Evolutionary conservation across 2,113 vertebrate species (phyloP).

Genomic region (Bagarius yarrelli): DNA sequence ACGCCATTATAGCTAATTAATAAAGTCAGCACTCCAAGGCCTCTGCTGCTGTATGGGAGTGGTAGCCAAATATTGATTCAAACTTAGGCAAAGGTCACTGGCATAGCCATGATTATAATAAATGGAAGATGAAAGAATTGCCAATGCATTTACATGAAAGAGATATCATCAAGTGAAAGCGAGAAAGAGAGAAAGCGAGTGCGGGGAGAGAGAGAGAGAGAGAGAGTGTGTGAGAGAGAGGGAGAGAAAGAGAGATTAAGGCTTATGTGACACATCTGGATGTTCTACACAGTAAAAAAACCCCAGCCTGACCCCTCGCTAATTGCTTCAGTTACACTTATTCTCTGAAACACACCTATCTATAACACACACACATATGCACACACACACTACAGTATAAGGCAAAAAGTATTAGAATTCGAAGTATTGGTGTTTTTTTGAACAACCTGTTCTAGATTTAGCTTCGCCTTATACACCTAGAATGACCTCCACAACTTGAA

Average conservation of each 20-base stretch:
- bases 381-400: no score
- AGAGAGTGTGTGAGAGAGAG: conserved; percentile 7
- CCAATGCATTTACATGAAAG: conserved; percentile 8
- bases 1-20: conserved; percentile 39
- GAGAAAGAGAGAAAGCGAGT: neutral
- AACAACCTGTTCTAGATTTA: no score
- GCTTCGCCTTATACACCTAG: no score
- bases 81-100: conserved; percentile 15
- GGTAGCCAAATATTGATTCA: conserved; percentile 26
- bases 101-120: conserved; percentile 16
- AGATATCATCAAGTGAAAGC: conserved; percentile 1
- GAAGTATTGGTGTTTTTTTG: no score
- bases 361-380: no score
- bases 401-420: no score
- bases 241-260: conserved; percentile 7
- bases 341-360: neutral
- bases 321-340: conserved; percentile 28
- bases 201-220: neutral
- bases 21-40: conserved; percentile 22
- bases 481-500: no score
- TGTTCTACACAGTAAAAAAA: conserved; percentile 39
- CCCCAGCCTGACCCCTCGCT: conserved; percentile 36
- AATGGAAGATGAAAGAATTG: conserved; percentile 11
- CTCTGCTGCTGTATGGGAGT: neutral
- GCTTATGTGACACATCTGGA: conserved; percentile 21